phyloP scores from a whole-genome alignment of 2,797 vertebrate species.

The Microctenopoma lineatum region DNA sequence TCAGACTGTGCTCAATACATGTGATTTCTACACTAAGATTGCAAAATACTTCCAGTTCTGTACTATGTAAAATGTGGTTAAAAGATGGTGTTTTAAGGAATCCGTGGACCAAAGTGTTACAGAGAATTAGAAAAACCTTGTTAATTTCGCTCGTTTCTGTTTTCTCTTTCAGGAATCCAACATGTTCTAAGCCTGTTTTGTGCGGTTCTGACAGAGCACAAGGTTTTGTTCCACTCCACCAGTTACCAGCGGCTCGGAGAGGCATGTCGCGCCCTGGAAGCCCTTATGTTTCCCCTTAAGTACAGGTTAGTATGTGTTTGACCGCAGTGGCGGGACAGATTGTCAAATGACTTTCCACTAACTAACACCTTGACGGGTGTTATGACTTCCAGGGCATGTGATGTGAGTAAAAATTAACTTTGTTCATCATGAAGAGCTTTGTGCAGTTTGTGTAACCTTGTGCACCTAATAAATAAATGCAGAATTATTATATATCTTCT shows the following conservation, averaged over 20 bases:
- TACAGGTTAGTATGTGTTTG: conserved; percentile 87
- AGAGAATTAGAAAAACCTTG: conserved; percentile 30
- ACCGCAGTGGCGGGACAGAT: background rate
- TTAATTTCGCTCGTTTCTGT: conserved; percentile 46
- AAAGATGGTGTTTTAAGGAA: too few relatives aligned
- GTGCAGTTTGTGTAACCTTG: background rate
- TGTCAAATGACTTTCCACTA: conserved; percentile 41
- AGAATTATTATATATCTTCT: too few relatives aligned
- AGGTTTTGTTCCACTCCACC: conserved; percentile 97
- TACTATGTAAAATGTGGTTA: too few relatives aligned
- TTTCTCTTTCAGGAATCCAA: conserved; percentile 90
- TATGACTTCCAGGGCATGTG: conserved; percentile 15
- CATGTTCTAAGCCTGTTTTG: conserved; percentile 97
- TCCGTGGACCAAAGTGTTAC: too few relatives aligned
- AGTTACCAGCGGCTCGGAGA: conserved; percentile 98
- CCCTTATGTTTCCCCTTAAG: conserved; percentile 98
- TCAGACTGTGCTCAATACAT: background rate
- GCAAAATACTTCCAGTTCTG: background rate
- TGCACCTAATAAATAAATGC: background rate
- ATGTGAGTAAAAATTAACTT: conserved; percentile 49
- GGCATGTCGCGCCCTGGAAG: conserved; percentile 93
- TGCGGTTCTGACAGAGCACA: conserved; percentile 97
- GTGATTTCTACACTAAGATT: background rate
- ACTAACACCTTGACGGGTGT: conserved; percentile 4
- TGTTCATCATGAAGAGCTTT: conserved; percentile 16